A percentile compares a stretch with the other conserved stretches of the same genome.
These are phyloP conservation scores for Lasioglossum oenotherae DNA, from an alignment of 2,888 invertebrate genomes.

Conservation along the genomic window DNA sequence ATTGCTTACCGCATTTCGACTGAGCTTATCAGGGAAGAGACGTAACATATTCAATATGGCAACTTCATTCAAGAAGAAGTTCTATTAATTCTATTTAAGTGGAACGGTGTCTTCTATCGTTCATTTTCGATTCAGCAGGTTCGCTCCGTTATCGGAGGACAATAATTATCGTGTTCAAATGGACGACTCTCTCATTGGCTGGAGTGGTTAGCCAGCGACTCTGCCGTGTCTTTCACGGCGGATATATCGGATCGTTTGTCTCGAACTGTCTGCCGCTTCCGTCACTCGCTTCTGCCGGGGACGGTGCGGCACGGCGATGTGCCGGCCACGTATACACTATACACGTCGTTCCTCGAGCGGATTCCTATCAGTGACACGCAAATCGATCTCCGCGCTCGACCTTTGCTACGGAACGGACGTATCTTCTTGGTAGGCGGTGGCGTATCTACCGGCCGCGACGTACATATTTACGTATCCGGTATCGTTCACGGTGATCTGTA, in stretches of 20 bases:
- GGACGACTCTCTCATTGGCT: conserved; percentile 55
- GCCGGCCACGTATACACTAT: conserved; percentile 40
- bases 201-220: conserved; percentile 1
- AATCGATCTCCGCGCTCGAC: conserved; percentile 73
- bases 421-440: conserved; percentile 61
- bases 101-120: background rate
- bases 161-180: conserved; percentile 60
- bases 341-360: conserved; percentile 69
- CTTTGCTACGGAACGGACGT: conserved; percentile 63
- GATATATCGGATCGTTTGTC: conserved; percentile 74
- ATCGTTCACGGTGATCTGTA: conserved; percentile 56
- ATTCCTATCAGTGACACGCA: conserved; percentile 76
- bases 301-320: background rate
- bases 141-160: conserved; percentile 18
- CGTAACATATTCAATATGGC: background rate
- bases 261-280: conserved; percentile 69
- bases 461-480: conserved; percentile 54
- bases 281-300: conserved; percentile 58
- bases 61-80: background rate
- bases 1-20: background rate
- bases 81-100: background rate
- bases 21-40: background rate
- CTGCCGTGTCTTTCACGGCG: conserved; percentile 7
- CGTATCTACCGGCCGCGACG: conserved; percentile 49
- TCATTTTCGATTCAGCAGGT: too few relatives aligned